Conservation (phyloP, 2,888 invertebrate species). For the Lasioglossum morio region DNA sequence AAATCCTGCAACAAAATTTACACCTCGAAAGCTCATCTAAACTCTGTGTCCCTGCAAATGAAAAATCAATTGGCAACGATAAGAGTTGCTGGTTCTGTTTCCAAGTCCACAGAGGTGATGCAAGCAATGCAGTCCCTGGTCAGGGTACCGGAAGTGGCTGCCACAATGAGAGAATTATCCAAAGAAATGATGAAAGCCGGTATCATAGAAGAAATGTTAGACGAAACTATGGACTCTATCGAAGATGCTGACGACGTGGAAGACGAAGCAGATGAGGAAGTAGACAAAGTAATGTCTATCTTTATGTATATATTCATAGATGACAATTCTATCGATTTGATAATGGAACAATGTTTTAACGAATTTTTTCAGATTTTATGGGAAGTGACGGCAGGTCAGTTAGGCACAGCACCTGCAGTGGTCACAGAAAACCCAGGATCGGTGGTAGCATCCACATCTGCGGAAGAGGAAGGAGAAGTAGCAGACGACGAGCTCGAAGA, state of each 20-base stretch:
- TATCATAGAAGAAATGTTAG: constrained; percentile 99
- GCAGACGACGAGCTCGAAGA: constrained; percentile 93
- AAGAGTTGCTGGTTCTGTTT: constrained; percentile 95
- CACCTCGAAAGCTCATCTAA: constrained; percentile 98
- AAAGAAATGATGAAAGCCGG: constrained; percentile 99
- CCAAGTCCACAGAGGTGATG: constrained; percentile 99
- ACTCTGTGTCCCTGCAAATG: constrained; percentile 98
- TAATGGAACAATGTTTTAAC: not conserved
- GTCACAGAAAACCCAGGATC: constrained; percentile 88
- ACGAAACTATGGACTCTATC: constrained; percentile 97
- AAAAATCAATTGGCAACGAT: constrained; percentile 99
- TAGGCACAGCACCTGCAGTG: constrained; percentile 95
- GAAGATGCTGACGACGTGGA: constrained; percentile 98
- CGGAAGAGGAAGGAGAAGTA: constrained; percentile 87
- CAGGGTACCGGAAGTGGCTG: constrained; percentile 96
- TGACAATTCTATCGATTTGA: not conserved
- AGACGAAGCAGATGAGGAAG: constrained; percentile 97
- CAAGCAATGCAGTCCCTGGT: constrained; percentile 97
- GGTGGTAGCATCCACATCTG: constrained; percentile 86
- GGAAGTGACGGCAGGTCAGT: constrained; percentile 95
- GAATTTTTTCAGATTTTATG: constrained; percentile 88
- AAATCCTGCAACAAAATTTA: constrained; percentile 96
- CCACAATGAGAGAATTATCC: constrained; percentile 98
- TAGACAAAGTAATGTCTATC: constrained; percentile 90
- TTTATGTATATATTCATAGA: not conserved